phyloP scores from a whole-genome alignment of 2,113 vertebrate species.

The Halcyon malimbica region DNA sequence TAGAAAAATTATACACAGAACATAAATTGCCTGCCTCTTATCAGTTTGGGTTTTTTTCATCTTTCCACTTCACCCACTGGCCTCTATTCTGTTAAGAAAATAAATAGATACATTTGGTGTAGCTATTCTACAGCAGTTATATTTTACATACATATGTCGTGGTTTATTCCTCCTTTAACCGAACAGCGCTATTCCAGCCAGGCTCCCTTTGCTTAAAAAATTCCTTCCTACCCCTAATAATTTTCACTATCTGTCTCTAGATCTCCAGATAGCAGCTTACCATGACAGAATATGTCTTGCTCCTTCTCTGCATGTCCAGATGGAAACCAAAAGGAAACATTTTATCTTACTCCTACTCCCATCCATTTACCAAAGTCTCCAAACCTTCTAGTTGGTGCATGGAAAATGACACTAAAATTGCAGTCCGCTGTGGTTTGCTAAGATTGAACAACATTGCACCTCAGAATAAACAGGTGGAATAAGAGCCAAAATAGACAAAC shows the following conservation, averaged over 20 bases:
- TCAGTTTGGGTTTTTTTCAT: not conserved
- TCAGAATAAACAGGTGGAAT: not conserved
- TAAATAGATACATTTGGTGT: not conserved
- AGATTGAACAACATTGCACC: not conserved
- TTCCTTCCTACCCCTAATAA: not conserved
- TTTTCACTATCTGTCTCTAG: not conserved
- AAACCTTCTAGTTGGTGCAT: not conserved
- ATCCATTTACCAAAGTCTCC: not conserved
- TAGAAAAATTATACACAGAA: not conserved
- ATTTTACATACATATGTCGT: not conserved
- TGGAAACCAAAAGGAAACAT: slow-evolving; percentile 30
- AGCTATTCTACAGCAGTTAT: not conserved
- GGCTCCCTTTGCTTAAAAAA: not conserved
- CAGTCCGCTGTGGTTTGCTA: not conserved
- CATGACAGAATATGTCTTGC: not conserved
- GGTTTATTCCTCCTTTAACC: not conserved
- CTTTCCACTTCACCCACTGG: not conserved
- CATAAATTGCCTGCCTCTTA: not conserved
- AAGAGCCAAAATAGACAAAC: not conserved
- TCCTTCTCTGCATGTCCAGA: slow-evolving; percentile 23
- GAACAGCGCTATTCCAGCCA: not conserved
- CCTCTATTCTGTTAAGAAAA: not conserved
- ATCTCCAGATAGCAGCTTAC: not conserved
- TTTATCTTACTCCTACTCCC: slow-evolving; percentile 41
- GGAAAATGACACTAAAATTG: not conserved